Conservation (phyloP, 1,140 invertebrate species). For the Brachionus paranguensis region DNA sequence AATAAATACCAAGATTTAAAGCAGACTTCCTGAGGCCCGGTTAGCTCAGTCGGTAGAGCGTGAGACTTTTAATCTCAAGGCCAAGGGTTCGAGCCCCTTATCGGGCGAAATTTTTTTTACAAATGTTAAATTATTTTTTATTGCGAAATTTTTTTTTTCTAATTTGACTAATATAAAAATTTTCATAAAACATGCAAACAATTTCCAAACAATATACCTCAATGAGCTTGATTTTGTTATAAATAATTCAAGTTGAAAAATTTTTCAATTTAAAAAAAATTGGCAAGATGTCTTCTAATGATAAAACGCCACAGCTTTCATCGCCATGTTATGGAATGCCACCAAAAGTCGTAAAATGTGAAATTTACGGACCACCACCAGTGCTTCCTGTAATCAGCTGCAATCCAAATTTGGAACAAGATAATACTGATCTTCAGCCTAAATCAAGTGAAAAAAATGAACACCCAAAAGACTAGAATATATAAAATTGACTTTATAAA, state of each 20-base stretch:
- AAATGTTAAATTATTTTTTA: not conserved
- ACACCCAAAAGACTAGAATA: not conserved
- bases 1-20: not conserved
- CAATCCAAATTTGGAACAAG: not conserved
- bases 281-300: not conserved
- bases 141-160: not conserved
- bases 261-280: not conserved
- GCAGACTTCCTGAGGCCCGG: not conserved
- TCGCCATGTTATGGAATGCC: not conserved
- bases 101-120: not conserved
- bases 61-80: slow-evolving; percentile 2
- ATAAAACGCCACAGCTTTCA: not conserved
- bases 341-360: not conserved
- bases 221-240: not conserved
- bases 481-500: not conserved
- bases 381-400: not conserved
- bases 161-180: not conserved
- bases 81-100: not conserved
- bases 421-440: not conserved
- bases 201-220: not conserved
- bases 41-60: not conserved
- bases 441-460: not conserved
- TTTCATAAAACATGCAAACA: not conserved
- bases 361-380: not conserved
- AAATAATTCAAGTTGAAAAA: not conserved